These are phyloP conservation scores for Thalassarche chlororhynchos DNA, from an alignment of 2,113 vertebrate genomes.

Conservation along the genomic window DNA sequence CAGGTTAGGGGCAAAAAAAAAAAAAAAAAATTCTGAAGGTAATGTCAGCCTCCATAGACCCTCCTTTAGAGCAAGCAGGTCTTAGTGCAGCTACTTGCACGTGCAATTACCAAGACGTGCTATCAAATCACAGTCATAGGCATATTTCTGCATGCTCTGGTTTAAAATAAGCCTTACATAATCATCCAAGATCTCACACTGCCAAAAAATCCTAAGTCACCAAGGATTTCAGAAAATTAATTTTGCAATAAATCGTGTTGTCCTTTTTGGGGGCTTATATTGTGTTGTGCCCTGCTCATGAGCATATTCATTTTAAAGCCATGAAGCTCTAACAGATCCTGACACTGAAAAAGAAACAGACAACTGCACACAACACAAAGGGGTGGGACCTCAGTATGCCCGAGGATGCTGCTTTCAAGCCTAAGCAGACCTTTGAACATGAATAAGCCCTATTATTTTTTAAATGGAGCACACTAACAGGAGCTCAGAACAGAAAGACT, in stretches of 20 bases:
- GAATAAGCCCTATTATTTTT: background rate
- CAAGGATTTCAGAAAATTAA: background rate
- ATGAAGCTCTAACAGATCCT: background rate
- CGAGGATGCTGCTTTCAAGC: background rate
- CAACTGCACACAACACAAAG: background rate
- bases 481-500: background rate
- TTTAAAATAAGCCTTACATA: slow-evolving; percentile 26
- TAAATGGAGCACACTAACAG: background rate
- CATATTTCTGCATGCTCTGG: background rate
- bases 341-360: background rate
- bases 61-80: background rate
- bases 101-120: background rate
- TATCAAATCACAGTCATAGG: background rate
- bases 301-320: background rate
- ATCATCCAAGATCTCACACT: background rate
- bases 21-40: background rate
- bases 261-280: background rate
- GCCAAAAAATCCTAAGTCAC: background rate
- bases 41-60: background rate
- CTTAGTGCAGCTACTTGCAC: background rate
- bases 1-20: background rate
- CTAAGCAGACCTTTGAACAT: background rate
- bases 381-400: background rate
- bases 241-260: background rate
- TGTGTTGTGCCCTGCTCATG: background rate